Evolutionary conservation across 2,113 vertebrate genomes (phyloP).

Genomic region (Poecilia latipinna): DNA sequence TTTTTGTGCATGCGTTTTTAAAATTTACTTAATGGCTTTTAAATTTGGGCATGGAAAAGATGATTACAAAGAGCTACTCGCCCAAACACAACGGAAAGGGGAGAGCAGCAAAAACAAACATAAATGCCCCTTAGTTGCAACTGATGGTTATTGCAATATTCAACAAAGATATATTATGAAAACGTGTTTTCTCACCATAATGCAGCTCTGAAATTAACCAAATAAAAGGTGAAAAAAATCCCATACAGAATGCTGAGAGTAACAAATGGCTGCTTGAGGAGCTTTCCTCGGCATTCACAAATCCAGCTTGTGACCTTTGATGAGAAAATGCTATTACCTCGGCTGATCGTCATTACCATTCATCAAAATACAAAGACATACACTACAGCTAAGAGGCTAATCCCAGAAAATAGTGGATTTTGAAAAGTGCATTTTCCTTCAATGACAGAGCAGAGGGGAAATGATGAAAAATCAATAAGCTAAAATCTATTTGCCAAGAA

Average conservation of each 20-base stretch:
- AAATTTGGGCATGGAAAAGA: too few relatives aligned
- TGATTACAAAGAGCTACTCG: too few relatives aligned
- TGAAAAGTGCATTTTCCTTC: constrained; percentile 22
- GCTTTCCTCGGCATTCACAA: constrained; percentile 27
- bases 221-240: constrained; percentile 19
- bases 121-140: neutral
- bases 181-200: neutral
- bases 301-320: constrained; percentile 37
- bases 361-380: constrained; percentile 39
- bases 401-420: constrained; percentile 30
- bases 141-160: neutral
- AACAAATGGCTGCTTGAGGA: constrained; percentile 44
- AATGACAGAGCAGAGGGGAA: constrained; percentile 45
- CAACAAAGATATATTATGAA: neutral
- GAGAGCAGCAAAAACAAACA: neutral
- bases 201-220: constrained; percentile 4
- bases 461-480: constrained; percentile 73
- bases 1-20: too few relatives aligned
- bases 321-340: constrained; percentile 51
- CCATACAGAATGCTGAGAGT: constrained; percentile 2
- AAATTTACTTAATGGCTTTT: too few relatives aligned
- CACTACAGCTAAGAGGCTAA: constrained; percentile 6
- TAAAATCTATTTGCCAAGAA: constrained; percentile 67
- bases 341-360: constrained; percentile 38
- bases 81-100: too few relatives aligned